Evolutionary conservation across 2,113 vertebrate species (phyloP).

Genomic region (Neolamprologus longior): DNA sequence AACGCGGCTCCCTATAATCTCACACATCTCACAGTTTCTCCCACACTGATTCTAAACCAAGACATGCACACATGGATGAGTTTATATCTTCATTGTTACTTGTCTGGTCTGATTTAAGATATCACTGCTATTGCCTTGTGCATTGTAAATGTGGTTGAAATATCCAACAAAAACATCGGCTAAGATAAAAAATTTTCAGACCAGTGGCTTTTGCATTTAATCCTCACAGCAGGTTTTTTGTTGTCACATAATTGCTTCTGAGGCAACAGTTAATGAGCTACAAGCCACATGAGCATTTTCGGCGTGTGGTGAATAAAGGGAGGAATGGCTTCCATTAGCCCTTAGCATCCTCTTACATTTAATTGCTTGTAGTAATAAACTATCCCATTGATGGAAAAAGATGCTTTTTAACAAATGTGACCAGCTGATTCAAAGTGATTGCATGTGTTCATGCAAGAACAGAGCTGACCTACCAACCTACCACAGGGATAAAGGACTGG

Average conservation of each 20-base stretch:
- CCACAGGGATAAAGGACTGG: neutral
- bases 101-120: neutral
- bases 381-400: neutral
- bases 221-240: neutral
- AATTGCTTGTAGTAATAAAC: slow-evolving; percentile 3
- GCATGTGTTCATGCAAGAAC: neutral
- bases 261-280: neutral
- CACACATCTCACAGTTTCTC: neutral
- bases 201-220: neutral
- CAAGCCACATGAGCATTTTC: neutral
- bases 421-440: neutral
- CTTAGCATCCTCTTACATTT: neutral
- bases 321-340: neutral
- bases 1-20: neutral
- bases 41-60: neutral
- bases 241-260: neutral
- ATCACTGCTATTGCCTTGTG: neutral
- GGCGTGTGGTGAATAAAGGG: neutral
- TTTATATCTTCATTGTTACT: neutral
- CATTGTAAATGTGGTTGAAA: neutral
- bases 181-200: neutral
- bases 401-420: neutral
- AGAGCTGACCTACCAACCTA: neutral
- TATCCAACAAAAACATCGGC: neutral
- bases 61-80: neutral